Base-by-base conservation (phyloP, 2,797 vertebrate genomes). In the Sebastes iracundus region DNA sequence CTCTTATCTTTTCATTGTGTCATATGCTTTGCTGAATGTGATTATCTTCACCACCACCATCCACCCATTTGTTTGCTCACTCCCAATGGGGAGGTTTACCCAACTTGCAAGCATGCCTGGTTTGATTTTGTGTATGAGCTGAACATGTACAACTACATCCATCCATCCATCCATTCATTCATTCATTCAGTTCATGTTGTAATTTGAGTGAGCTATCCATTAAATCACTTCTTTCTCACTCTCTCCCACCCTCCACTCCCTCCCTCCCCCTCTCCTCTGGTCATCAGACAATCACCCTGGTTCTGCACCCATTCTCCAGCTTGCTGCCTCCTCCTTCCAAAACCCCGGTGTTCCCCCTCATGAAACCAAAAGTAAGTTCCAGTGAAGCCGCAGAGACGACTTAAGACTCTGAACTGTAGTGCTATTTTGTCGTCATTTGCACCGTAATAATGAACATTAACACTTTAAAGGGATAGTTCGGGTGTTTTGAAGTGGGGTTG, bases 321-420 rank as follows among this genome's bases (percentile, higher is more conserved):
- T 96, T 94, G 95, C 96, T 86, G 94, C 95, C 80, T 87, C 95
- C 92, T 94, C 96, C 94, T 96, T 96, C 93, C 96, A 96, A 93
- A 95, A 95, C 87, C 91, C 94, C 0, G 96, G 95, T 78, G 95
- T 80, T 38, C 93, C 95, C 87, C 90, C 95, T 20, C 95, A 96
- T 83, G 96, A 96, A 94, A 93, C 91, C 92, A 96, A 96, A 96
- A 96, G 96, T 96, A 96, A 96, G 96, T 96, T 88, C 53, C 66
- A 66, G 49, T 79, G 28, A 62, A 64, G 60, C 82, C 55, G 12
- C 28, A 49, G 30, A 80, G 63, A 62, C 6, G 1, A 38, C 12
- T 22, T 6, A 27, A 63, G 0, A 58, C 55, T 71, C 20, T 22
- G 14, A 27, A 23, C 18, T 14, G 4, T 32, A 33, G 10, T 22